Evolutionary conservation across 2,113 vertebrate species (phyloP).

Genomic region (Triplophysa tibetana): DNA sequence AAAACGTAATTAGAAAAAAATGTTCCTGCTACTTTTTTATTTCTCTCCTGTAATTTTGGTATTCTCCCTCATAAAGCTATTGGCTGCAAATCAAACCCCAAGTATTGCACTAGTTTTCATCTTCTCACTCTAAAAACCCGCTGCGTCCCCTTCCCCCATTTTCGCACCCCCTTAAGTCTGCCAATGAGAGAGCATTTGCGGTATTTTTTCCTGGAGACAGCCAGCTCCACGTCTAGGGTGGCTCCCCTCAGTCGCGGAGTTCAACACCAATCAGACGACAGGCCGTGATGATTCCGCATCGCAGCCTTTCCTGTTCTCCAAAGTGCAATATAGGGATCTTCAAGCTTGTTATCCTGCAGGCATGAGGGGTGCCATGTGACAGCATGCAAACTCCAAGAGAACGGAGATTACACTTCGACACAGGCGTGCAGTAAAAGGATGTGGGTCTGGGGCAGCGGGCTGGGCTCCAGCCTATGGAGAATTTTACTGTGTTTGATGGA

Average conservation of each 20-base stretch:
- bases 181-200: slow-evolving; percentile 67
- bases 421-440: slow-evolving; percentile 9
- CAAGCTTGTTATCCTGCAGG: slow-evolving; percentile 56
- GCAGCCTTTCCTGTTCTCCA: slow-evolving; percentile 53
- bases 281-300: slow-evolving; percentile 58
- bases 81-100: slow-evolving; percentile 45
- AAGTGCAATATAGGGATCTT: slow-evolving; percentile 53
- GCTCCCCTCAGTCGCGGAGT: slow-evolving; percentile 54
- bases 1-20: slow-evolving; percentile 44
- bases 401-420: slow-evolving; percentile 25
- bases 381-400: slow-evolving; percentile 29
- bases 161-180: slow-evolving; percentile 55
- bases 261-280: slow-evolving; percentile 65
- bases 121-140: slow-evolving; percentile 45
- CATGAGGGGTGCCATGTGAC: slow-evolving; percentile 34
- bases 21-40: not conserved
- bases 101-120: slow-evolving; percentile 59
- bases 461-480: not conserved
- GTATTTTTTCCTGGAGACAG: slow-evolving; percentile 75
- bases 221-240: slow-evolving; percentile 53
- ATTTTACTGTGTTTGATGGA: not conserved
- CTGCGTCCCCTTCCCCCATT: slow-evolving; percentile 33
- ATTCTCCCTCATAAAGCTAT: slow-evolving; percentile 41
- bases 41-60: slow-evolving; percentile 26
- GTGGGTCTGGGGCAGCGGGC: not conserved